phyloP scores from a whole-genome alignment of 2,888 invertebrate species.

The Tuberolachnus salignus region DNA sequence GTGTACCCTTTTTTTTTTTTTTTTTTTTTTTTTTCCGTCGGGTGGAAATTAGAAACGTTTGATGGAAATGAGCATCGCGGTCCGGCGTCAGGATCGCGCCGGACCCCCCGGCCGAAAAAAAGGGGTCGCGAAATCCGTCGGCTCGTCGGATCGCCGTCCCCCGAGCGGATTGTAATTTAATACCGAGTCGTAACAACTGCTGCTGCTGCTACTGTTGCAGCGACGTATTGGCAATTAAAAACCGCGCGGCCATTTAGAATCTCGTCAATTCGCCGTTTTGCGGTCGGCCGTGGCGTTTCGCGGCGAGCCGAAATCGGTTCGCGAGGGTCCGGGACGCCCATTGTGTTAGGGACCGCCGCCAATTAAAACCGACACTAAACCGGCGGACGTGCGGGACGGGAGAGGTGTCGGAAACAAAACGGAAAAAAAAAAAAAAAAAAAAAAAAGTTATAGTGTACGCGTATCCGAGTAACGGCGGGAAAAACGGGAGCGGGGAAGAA shows the following conservation, averaged over 20 bases:
- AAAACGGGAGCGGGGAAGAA: neutral
- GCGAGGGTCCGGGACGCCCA: slow-evolving; percentile 32
- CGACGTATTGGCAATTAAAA: slow-evolving; percentile 34
- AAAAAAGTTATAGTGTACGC: neutral
- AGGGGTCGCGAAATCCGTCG: too few relatives aligned
- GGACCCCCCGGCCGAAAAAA: too few relatives aligned
- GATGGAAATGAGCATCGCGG: too few relatives aligned
- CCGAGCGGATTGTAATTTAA: slow-evolving; percentile 37
- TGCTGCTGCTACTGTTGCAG: too few relatives aligned
- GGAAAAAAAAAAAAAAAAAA: neutral
- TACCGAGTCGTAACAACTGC: neutral
- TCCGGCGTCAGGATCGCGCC: too few relatives aligned
- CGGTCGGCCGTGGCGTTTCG: neutral
- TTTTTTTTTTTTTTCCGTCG: too few relatives aligned
- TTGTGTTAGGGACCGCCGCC: slow-evolving; percentile 37
- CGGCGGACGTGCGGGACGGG: neutral
- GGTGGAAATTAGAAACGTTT: too few relatives aligned
- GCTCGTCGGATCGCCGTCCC: neutral
- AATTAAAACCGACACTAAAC: slow-evolving; percentile 55
- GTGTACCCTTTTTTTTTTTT: too few relatives aligned
- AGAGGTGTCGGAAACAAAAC: neutral
- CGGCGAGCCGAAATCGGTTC: slow-evolving; percentile 26
- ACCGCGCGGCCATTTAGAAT: slow-evolving; percentile 37
- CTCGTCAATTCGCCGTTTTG: slow-evolving; percentile 37
- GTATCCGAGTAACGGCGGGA: neutral